Base-by-base conservation (phyloP, 2,888 invertebrate species). In the Drosophila seclusa region DNA sequence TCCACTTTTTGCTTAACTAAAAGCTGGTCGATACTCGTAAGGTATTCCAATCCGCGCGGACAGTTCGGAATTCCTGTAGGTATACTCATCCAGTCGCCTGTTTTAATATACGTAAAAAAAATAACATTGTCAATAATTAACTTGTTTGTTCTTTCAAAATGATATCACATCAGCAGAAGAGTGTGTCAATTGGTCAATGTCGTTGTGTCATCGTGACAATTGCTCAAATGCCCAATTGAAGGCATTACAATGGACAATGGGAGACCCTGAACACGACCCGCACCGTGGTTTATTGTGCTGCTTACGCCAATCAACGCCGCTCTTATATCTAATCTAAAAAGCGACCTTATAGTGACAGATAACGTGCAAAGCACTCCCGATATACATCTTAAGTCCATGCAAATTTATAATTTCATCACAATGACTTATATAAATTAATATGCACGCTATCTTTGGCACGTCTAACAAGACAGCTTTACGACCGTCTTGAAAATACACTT, bases 1-100 rank as follows among this genome's bases (percentile, higher is more conserved):
- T 97, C 97, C 40, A 97, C 95, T 93, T 97, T 96, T 93, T 97
- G 97, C 83, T 97, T 96, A 69, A 98, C 95, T 79, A 97, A 94
- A 66, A 98, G 94, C 85, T 96, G 96, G 92, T 97, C 97, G 95
- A 98, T 95, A 95, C 95, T 95, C 94, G 96, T 96, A 94, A 98
- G 96, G 95, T 97, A 98, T 94, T 97, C 97, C 95, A 98, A 96
- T 84, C 97, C 97, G 92, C 96, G 96, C 61, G 96, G 97, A 94
- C 96, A 97, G 92, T 95, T 97, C 94, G 94, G 93, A 77, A 92
- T 94, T 83, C 95, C 96, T 94, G 95, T 94, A 80, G 96, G 96
- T 92, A 96, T 95, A 95, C 93, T 95, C 96, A 96, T 97, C 97
- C 97, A 97, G 77, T 96, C 97, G 95, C 95, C 97, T 97, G 48